A percentile compares a stretch with the other conserved stretches of the same genome.
phyloP scores from a whole-genome alignment of 2,888 invertebrate genomes.

The Furcula furcula region DNA sequence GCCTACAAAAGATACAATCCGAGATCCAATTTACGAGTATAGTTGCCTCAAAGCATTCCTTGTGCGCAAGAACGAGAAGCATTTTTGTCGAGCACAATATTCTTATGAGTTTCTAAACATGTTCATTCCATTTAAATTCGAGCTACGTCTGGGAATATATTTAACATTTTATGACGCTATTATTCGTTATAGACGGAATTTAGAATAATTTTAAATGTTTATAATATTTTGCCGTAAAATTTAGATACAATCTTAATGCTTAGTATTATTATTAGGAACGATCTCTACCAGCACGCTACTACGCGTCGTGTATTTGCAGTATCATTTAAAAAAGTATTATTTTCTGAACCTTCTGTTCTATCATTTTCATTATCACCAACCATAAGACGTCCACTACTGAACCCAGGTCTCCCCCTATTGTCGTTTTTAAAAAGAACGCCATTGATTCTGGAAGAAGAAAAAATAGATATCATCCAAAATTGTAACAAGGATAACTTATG shows the following conservation, averaged over 20 bases:
- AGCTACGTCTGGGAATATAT: constrained; percentile 52
- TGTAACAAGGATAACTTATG: too few relatives aligned
- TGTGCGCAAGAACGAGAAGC: constrained; percentile 49
- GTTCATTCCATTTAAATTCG: constrained; percentile 67
- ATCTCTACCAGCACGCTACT: too few relatives aligned
- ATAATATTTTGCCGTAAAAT: constrained; percentile 39
- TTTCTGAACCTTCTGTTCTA: too few relatives aligned
- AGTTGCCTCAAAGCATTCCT: constrained; percentile 61
- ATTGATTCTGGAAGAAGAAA: too few relatives aligned
- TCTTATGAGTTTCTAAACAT: constrained; percentile 70
- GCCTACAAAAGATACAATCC: constrained; percentile 66
- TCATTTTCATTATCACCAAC: too few relatives aligned
- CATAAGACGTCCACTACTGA: too few relatives aligned
- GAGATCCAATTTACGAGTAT: constrained; percentile 68
- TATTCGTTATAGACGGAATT: constrained; percentile 53
- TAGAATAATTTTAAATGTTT: constrained; percentile 37
- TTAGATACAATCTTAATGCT: constrained; percentile 35
- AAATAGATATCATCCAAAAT: too few relatives aligned
- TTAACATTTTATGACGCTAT: constrained; percentile 62
- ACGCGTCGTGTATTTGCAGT: too few relatives aligned
- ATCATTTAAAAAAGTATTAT: too few relatives aligned
- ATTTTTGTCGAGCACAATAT: constrained; percentile 66
- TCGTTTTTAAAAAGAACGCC: too few relatives aligned
- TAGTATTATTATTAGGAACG: too few relatives aligned
- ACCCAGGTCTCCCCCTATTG: too few relatives aligned